Evolutionary conservation across 2,113 vertebrate species (phyloP).

Genomic region (Apteryx mantelli): DNA sequence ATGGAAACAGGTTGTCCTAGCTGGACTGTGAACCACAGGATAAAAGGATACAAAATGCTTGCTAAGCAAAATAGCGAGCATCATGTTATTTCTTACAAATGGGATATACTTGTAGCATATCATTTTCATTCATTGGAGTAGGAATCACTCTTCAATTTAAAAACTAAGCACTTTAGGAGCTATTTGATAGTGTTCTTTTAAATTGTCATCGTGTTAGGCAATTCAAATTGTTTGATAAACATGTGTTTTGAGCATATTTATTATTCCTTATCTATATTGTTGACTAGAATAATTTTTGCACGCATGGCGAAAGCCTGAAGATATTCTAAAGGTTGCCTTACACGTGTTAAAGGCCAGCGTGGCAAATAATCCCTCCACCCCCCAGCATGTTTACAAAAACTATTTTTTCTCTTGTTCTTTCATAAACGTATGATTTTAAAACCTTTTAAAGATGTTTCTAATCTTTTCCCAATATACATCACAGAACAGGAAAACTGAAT

Average conservation of each 20-base stretch:
- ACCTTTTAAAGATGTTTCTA: conserved; percentile 12
- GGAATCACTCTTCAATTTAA: neutral
- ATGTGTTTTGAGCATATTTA: neutral
- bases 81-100: neutral
- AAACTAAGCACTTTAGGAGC: neutral
- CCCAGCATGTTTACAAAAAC: neutral
- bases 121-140: neutral
- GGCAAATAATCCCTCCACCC: neutral
- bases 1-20: neutral
- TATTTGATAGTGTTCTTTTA: neutral
- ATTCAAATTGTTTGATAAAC: neutral
- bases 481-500: neutral
- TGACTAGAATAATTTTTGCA: neutral
- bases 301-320: neutral
- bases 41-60: neutral
- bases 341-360: neutral
- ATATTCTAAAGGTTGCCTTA: neutral
- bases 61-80: neutral
- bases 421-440: neutral
- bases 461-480: neutral
- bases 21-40: neutral
- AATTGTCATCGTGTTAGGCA: neutral
- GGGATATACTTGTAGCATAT: neutral
- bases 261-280: neutral
- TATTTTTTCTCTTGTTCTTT: conserved; percentile 5